Evolutionary conservation across 2,797 vertebrate species (phyloP).

Genomic region (Perodicticus potto): DNA sequence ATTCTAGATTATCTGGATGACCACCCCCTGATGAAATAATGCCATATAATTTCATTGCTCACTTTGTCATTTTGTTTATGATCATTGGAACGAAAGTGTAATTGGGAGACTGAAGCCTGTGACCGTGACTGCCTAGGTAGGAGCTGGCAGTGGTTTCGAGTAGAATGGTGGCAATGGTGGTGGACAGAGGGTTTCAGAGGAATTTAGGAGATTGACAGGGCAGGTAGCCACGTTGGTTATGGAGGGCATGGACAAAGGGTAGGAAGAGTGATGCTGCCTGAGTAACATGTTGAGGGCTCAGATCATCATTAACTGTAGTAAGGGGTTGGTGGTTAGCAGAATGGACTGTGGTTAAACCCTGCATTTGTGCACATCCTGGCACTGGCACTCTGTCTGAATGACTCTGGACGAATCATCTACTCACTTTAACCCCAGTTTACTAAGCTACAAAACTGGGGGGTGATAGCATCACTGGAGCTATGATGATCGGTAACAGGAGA

Average conservation of each 20-base stretch:
- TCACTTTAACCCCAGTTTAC: not conserved
- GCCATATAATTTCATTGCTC: not conserved
- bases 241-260: not conserved
- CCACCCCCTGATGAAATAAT: not conserved
- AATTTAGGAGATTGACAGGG: not conserved
- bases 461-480: not conserved
- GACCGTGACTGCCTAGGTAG: not conserved
- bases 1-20: not conserved
- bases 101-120: not conserved
- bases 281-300: not conserved
- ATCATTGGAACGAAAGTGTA: not conserved
- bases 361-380: not conserved
- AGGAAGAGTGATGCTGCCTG: not conserved
- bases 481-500: not conserved
- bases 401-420: not conserved
- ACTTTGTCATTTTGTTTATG: not conserved
- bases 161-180: not conserved
- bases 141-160: not conserved
- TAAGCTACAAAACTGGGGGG: not conserved
- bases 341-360: not conserved
- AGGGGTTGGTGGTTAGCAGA: not conserved
- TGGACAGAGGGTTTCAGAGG: not conserved
- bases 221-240: not conserved
- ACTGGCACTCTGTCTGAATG: rapidly evolving
- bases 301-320: not conserved